Evolutionary conservation across 2,888 invertebrate genomes (phyloP).

Genomic region (Drosophila atroscutellata): DNA sequence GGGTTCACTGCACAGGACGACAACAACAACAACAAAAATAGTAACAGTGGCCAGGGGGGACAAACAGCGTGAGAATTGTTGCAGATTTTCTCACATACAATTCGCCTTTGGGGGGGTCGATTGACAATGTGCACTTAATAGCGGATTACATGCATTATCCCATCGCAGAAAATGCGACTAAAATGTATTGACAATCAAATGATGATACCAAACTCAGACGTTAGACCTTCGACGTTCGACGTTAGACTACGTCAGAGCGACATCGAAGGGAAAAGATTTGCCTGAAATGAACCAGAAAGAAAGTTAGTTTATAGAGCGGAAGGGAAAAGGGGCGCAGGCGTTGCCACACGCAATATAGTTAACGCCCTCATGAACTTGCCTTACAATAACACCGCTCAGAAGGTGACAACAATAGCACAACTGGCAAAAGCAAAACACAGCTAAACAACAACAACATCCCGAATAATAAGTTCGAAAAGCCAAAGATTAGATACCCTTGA

Average conservation of each 20-base stretch:
- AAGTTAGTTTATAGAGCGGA: constrained; percentile 43
- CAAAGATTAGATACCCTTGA: constrained; percentile 44
- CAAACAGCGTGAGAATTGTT: constrained; percentile 78
- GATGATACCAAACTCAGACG: constrained; percentile 76
- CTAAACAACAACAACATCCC: constrained; percentile 1
- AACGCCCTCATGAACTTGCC: constrained; percentile 35
- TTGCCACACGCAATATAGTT: constrained; percentile 23
- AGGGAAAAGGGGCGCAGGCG: background rate
- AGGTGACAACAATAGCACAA: constrained; percentile 59
- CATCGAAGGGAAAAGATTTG: constrained; percentile 27
- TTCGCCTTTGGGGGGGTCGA: constrained; percentile 58
- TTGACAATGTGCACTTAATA: constrained; percentile 82
- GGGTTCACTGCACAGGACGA: constrained; percentile 70
- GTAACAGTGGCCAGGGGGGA: constrained; percentile 37
- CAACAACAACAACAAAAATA: constrained; percentile 51
- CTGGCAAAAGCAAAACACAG: constrained; percentile 50
- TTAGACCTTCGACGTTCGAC: constrained; percentile 44
- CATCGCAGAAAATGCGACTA: constrained; percentile 72
- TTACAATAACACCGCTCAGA: constrained; percentile 35
- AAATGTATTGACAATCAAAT: constrained; percentile 81
- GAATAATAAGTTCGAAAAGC: constrained; percentile 27
- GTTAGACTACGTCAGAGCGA: constrained; percentile 15
- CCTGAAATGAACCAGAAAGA: constrained; percentile 50
- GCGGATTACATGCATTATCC: constrained; percentile 84
- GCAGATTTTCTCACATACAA: constrained; percentile 81